phyloP scores from a whole-genome alignment of 2,113 vertebrate genomes.

The Uria lomvia region DNA sequence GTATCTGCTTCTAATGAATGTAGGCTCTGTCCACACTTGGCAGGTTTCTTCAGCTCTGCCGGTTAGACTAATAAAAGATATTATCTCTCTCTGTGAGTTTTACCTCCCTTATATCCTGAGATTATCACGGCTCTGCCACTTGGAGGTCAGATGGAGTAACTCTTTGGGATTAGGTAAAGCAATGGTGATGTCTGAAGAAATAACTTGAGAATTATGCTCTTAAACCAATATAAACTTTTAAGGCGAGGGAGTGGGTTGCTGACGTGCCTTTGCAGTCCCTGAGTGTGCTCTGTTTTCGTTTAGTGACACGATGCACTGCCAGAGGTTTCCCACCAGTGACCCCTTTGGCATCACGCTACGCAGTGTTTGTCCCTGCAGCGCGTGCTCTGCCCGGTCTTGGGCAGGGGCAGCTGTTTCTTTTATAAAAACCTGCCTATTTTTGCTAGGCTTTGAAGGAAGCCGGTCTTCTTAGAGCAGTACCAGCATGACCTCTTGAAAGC shows the following conservation, averaged over 20 bases:
- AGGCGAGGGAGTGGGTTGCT: neutral
- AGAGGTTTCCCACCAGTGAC: neutral
- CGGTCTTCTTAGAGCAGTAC: neutral
- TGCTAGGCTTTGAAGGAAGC: neutral
- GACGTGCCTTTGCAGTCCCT: neutral
- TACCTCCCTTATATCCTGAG: neutral
- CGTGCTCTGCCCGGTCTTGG: neutral
- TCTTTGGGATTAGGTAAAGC: neutral
- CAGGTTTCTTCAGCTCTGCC: neutral
- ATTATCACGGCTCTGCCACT: neutral
- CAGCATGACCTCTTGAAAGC: neutral
- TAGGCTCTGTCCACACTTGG: conserved; percentile 10
- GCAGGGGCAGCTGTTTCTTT: neutral
- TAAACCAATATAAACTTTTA: neutral
- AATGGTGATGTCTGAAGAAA: neutral
- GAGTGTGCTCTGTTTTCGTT: neutral
- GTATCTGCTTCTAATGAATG: conserved; percentile 28
- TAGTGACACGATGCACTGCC: neutral
- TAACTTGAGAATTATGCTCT: neutral
- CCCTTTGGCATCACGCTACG: rapidly evolving
- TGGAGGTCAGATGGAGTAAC: neutral
- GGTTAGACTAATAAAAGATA: conserved; percentile 9
- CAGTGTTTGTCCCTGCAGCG: neutral
- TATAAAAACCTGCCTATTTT: neutral
- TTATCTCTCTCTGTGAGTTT: neutral